Evolutionary conservation across 37 sponge, comb jelly and placozoan genomes (phyloP).

Genomic region (Hormiphora californensis): DNA sequence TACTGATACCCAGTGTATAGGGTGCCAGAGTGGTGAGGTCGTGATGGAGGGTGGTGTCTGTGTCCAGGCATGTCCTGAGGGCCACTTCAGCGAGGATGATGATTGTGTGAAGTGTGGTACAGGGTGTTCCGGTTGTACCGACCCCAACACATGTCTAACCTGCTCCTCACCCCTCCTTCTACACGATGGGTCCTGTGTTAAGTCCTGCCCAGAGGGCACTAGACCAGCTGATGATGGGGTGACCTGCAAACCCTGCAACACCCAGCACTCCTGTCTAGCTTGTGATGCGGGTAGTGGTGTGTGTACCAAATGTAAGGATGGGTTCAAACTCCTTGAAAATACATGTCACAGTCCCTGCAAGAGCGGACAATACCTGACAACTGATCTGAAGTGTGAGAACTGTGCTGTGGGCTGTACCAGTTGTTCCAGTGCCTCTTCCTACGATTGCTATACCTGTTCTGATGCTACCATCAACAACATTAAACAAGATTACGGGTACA

Average conservation of each 20-base stretch:
- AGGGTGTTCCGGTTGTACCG: not conserved
- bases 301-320: not conserved
- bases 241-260: not conserved
- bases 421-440: not conserved
- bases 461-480: not conserved
- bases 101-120: not conserved
- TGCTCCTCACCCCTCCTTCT: not conserved
- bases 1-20: not conserved
- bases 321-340: not conserved
- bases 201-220: not conserved
- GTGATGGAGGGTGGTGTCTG: not conserved
- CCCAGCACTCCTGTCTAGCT: not conserved
- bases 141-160: not conserved
- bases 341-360: not conserved
- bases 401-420: not conserved
- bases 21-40: not conserved
- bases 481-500: not conserved
- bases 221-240: not conserved
- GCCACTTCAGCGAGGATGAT: not conserved
- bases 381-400: not conserved
- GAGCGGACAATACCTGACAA: not conserved
- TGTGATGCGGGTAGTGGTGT: not conserved
- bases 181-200: constrained; percentile 33
- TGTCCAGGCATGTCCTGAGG: not conserved
- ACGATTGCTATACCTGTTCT: constrained; percentile 1